phyloP scores from a whole-genome alignment of 2,888 invertebrate genomes.

The Geotrupes spiniger region DNA sequence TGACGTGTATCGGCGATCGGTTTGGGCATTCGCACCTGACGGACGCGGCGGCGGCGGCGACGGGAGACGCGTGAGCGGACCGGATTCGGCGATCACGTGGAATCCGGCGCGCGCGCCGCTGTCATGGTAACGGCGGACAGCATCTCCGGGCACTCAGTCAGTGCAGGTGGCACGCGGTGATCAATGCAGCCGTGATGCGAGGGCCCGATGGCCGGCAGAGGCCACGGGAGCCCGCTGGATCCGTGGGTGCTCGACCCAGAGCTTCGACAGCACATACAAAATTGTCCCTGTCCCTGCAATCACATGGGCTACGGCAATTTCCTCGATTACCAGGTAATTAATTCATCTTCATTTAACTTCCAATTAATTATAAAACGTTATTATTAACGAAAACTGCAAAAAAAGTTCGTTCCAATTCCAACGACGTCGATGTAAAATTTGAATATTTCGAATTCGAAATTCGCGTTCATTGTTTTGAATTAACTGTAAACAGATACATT shows the following conservation, averaged over 20 bases:
- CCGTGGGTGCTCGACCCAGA: slow-evolving; percentile 67
- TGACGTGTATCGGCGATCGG: slow-evolving; percentile 30
- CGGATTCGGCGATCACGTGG: slow-evolving; percentile 51
- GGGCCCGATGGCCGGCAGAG: slow-evolving; percentile 48
- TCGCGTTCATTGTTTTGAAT: too few relatives aligned
- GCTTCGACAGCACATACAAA: slow-evolving; percentile 83
- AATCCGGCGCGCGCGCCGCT: slow-evolving; percentile 45
- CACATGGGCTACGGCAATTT: slow-evolving; percentile 93
- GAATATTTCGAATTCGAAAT: too few relatives aligned
- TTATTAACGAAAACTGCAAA: too few relatives aligned
- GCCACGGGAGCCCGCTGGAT: slow-evolving; percentile 47
- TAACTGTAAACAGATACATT: too few relatives aligned
- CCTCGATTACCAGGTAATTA: slow-evolving; percentile 80
- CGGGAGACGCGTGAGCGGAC: slow-evolving; percentile 36
- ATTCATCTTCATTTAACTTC: background rate
- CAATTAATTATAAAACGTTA: too few relatives aligned
- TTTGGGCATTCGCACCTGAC: slow-evolving; percentile 34
- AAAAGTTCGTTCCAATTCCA: too few relatives aligned
- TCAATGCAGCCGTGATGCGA: slow-evolving; percentile 47
- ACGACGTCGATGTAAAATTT: too few relatives aligned
- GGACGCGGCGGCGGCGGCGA: too few relatives aligned
- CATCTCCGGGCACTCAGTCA: slow-evolving; percentile 47
- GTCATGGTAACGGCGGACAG: slow-evolving; percentile 40
- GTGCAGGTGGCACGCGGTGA: slow-evolving; percentile 47
- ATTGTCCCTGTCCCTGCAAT: slow-evolving; percentile 87